Base-by-base conservation (phyloP, 2,888 invertebrate genomes). In the Parapristionchus giblindavisi region DNA sequence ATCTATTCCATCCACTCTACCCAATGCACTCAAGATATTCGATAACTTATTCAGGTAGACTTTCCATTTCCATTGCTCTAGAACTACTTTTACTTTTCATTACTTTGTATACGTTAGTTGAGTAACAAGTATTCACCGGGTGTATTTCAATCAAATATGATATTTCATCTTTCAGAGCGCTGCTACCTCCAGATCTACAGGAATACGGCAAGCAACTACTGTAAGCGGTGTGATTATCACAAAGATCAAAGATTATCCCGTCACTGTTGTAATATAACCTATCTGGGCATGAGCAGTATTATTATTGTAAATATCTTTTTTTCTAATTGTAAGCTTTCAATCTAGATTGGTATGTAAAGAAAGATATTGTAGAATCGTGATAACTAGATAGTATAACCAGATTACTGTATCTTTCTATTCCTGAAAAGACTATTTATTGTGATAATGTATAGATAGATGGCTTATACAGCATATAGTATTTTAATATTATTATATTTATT, bases 161-260 rank as follows among this genome's bases (percentile, higher is more conserved):
- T 90, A 65, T 87, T 95, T 96, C 0, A 11, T 21, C 8, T 77
- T 79, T 76, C 77, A 80, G 80, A 75, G 83, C 83, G 43, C 79
- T 86, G 52, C 78, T 86, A 40, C 86, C 85, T 21, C 83, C 84
- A 8, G 79, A 81, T 75, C 79, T 85, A 77, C 86, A 85, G 77
- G 84, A 85, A 65, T 80, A 80, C 68, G 84, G 85, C 54, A 81
- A 81, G 73, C 81, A 83, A 75, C 78, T 84, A 51, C 77, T 85
- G 72, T 84, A 79, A 81, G 48, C 38, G 58, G 8, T 40, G 24
- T n/a, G 58, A 58, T n/a, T n/a, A n/a, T n/a, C n/a, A n/a, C n/a
- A n/a, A 1, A 11, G 60, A 60, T 48, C 38, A n/a, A n/a, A 21
- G 1, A 27, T 27, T 21, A 5, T 6, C 34, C n/a, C 14, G 6